Conservation (phyloP, 2,797 vertebrate genomes). For the Mycteria americana region DNA sequence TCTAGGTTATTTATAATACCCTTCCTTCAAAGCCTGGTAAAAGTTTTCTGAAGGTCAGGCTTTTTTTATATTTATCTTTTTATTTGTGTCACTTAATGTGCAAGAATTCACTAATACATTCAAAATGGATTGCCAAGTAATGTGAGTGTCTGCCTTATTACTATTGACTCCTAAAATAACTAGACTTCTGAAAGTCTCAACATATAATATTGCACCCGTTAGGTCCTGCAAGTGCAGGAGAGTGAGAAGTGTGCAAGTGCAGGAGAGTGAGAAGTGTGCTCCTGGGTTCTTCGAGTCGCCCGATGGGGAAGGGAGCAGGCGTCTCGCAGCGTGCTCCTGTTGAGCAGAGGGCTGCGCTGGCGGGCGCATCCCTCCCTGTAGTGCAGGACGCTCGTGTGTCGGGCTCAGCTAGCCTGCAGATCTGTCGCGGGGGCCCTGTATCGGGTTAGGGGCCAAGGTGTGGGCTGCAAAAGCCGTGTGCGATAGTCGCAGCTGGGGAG, state of each 20-base stretch:
- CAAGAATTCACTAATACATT: not conserved
- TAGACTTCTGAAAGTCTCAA: not conserved
- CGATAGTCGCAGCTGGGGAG: not conserved
- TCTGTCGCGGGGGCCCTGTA: rapidly evolving
- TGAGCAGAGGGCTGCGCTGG: not conserved
- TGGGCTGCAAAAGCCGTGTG: not conserved
- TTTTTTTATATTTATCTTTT: not conserved
- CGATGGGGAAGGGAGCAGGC: not conserved
- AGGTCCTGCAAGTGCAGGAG: not conserved
- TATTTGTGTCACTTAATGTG: not conserved
- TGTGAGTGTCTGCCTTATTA: not conserved
- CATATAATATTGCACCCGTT: not conserved
- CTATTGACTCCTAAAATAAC: not conserved
- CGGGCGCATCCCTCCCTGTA: not conserved
- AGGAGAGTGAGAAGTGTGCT: not conserved
- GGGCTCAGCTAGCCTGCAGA: not conserved
- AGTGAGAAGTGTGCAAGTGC: not conserved
- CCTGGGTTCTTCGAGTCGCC: not conserved
- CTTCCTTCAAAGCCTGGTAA: not conserved
- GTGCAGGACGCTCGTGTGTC: rapidly evolving
- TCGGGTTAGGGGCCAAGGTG: not conserved
- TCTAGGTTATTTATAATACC: not conserved
- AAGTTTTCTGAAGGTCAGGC: not conserved
- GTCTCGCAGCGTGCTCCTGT: rapidly evolving
- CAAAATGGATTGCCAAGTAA: not conserved